These are phyloP conservation scores for Exaiptasia diaphana DNA, from an alignment of 64 coral and sea anemone species.

Conservation along the genomic window DNA sequence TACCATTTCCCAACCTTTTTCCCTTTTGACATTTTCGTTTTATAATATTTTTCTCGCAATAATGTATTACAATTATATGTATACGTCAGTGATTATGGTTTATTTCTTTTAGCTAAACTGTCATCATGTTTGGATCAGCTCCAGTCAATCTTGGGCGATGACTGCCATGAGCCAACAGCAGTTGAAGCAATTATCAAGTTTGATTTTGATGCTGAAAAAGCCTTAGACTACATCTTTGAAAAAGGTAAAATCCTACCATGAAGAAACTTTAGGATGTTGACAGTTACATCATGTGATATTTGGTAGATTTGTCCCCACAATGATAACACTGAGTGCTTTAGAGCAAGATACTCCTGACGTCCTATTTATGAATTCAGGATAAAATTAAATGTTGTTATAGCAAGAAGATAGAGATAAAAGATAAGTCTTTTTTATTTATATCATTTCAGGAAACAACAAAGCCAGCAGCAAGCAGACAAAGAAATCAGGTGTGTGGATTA, in stretches of 20 bases:
- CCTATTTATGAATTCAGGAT: background rate
- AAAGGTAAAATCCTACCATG: no score
- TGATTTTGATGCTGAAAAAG: slow-evolving; percentile 83
- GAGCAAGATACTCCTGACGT: background rate
- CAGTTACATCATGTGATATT: background rate
- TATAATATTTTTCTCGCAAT: no score
- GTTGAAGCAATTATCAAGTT: slow-evolving; percentile 71
- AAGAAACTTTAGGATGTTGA: no score
- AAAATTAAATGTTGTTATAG: background rate
- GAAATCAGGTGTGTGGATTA: background rate
- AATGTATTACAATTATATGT: no score
- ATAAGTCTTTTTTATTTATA: background rate
- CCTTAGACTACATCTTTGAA: slow-evolving; percentile 81
- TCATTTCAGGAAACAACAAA: background rate
- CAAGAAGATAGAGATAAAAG: background rate
- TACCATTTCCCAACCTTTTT: no score
- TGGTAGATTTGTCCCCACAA: background rate
- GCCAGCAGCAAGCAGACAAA: background rate
- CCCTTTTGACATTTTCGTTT: no score
- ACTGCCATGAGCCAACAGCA: slow-evolving; percentile 81
- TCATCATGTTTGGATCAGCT: slow-evolving; percentile 94
- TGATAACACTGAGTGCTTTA: background rate
- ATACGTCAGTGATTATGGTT: no score
- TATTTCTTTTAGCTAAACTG: slow-evolving; percentile 64
- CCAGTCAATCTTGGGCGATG: slow-evolving; percentile 88